A percentile compares a stretch with the other conserved stretches of the same genome.
Conservation (phyloP, 2,113 vertebrate genomes). For the Nipponia nippon region DNA sequence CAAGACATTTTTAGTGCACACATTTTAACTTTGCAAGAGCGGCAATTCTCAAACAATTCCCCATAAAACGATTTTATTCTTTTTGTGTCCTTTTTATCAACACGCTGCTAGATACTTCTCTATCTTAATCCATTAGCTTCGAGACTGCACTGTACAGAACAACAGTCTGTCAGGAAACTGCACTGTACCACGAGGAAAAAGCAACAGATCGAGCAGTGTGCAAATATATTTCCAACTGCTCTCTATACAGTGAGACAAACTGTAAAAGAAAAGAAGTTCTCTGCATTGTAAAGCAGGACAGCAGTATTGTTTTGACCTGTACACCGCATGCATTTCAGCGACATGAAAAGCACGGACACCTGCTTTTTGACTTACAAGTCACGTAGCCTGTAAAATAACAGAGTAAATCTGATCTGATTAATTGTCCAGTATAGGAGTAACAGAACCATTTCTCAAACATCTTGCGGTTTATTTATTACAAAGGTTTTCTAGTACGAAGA, state of each 20-base stretch:
- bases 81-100: background rate
- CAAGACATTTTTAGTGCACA: background rate
- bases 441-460: background rate
- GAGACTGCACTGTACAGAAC: rapidly evolving
- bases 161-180: background rate
- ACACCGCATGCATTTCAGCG: rapidly evolving
- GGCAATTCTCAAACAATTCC: background rate
- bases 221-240: background rate
- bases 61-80: background rate
- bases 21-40: background rate
- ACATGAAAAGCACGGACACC: background rate
- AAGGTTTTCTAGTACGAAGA: background rate
- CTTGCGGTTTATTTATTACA: background rate
- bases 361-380: background rate
- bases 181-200: background rate
- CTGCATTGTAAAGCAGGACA: background rate
- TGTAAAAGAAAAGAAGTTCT: background rate
- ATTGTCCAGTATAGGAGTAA: background rate
- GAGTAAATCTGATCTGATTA: background rate
- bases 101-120: background rate
- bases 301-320: background rate
- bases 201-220: background rate
- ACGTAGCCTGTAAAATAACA: background rate
- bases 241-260: background rate
- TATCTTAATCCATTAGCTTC: background rate